Conservation (phyloP, 1,140 invertebrate species). For the Diorhabda carinulata region DNA sequence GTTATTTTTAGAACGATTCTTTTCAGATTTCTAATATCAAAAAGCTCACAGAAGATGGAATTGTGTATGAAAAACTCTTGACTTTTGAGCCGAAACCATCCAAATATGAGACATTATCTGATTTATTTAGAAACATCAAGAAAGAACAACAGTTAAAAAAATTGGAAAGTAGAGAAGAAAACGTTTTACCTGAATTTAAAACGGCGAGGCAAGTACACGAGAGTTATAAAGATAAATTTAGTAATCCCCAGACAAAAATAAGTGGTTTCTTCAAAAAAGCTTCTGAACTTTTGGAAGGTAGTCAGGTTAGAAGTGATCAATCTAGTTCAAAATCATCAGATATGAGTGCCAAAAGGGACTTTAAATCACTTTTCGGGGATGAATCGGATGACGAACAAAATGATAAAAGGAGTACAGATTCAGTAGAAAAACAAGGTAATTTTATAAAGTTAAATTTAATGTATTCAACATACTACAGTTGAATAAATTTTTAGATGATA, state of each 20-base stretch:
- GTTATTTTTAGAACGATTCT: constrained; percentile 37
- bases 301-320: constrained; percentile 24
- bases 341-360: constrained; percentile 18
- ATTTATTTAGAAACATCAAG: constrained; percentile 47
- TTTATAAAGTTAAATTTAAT: neutral
- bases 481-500: constrained; percentile 8
- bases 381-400: constrained; percentile 20
- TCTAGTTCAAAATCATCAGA: neutral
- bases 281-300: constrained; percentile 15
- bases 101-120: constrained; percentile 48
- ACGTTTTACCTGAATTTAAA: constrained; percentile 24
- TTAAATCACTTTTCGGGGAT: constrained; percentile 29
- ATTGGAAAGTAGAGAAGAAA: constrained; percentile 1
- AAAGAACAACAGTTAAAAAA: constrained; percentile 34
- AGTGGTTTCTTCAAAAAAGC: constrained; percentile 23
- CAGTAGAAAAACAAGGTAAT: neutral
- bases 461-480: neutral
- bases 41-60: constrained; percentile 43
- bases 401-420: constrained; percentile 3
- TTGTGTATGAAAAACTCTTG: constrained; percentile 36
- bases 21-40: constrained; percentile 48
- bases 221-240: neutral
- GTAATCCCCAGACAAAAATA: constrained; percentile 8
- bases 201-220: constrained; percentile 32
- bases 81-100: constrained; percentile 46